phyloP scores from a whole-genome alignment of 2,888 invertebrate genomes.

The Ichneumoninae sp. region DNA sequence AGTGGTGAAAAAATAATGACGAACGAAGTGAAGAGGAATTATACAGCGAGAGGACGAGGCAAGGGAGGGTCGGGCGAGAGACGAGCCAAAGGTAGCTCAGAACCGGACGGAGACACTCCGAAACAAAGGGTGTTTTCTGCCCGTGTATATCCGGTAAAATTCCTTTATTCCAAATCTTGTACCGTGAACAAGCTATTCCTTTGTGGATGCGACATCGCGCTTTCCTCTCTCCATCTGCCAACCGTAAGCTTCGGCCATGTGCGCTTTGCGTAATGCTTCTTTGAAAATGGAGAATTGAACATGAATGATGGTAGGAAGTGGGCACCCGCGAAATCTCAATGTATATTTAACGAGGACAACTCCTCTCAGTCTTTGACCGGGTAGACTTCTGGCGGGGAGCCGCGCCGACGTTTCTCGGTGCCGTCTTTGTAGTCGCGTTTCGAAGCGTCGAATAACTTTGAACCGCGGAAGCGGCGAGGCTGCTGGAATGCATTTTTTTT shows the following conservation, averaged over 20 bases:
- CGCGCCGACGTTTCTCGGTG: constrained; percentile 2
- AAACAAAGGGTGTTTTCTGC: constrained; percentile 34
- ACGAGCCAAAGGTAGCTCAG: background rate
- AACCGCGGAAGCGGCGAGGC: constrained; percentile 28
- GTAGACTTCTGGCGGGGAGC: constrained; percentile 7
- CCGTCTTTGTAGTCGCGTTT: background rate
- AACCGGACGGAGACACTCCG: constrained; percentile 13
- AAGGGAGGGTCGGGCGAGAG: background rate
- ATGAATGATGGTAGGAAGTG: constrained; percentile 36
- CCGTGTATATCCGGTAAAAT: constrained; percentile 29
- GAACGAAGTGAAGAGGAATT: background rate
- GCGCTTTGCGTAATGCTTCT: constrained; percentile 49
- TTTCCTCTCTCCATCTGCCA: background rate
- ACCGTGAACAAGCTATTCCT: constrained; percentile 60
- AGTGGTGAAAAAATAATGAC: background rate
- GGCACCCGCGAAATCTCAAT: constrained; percentile 7
- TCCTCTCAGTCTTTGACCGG: constrained; percentile 35
- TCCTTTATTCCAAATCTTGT: constrained; percentile 58
- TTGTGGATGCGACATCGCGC: constrained; percentile 53
- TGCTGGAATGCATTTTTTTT: background rate
- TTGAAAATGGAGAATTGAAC: constrained; percentile 63
- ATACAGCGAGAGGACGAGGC: background rate
- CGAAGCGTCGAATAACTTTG: constrained; percentile 16
- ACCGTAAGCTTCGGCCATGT: background rate
- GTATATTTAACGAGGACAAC: constrained; percentile 53